Conservation (phyloP, 2,888 invertebrate species). For the Zaprionus obscuricornis region DNA sequence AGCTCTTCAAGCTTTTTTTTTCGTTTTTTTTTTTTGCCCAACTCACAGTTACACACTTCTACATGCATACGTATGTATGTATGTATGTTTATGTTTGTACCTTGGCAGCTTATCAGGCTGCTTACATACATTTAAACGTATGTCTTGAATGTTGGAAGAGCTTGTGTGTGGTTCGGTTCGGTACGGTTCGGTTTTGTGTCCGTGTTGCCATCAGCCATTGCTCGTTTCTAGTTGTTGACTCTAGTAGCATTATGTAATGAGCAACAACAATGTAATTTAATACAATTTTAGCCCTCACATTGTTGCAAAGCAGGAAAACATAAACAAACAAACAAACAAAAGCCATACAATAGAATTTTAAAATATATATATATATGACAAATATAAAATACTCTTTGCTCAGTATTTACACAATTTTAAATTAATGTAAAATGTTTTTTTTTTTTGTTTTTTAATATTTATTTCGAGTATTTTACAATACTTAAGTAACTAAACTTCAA, state of each 20-base stretch:
- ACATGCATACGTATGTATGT: slow-evolving; percentile 34
- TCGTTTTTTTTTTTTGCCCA: not conserved
- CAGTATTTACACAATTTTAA: too few relatives aligned
- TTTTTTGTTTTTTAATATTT: too few relatives aligned
- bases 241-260: slow-evolving; percentile 72
- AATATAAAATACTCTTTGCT: too few relatives aligned
- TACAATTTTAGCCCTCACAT: slow-evolving; percentile 66
- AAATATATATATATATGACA: not conserved
- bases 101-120: slow-evolving; percentile 30
- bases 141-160: too few relatives aligned
- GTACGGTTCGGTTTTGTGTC: slow-evolving; percentile 15
- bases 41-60: slow-evolving; percentile 27
- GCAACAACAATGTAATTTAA: slow-evolving; percentile 76
- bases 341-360: not conserved
- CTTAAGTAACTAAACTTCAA: not conserved
- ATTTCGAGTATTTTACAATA: not conserved
- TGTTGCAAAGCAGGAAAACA: slow-evolving; percentile 37
- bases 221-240: slow-evolving; percentile 64
- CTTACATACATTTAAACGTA: too few relatives aligned
- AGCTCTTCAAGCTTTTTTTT: slow-evolving; percentile 8
- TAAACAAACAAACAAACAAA: slow-evolving; percentile 28
- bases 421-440: too few relatives aligned
- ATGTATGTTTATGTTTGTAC: slow-evolving; percentile 20
- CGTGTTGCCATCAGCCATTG: slow-evolving; percentile 16
- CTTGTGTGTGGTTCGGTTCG: not conserved